Evolutionary conservation across 2,113 vertebrate species (phyloP).

Genomic region (Telmatochromis sp.): DNA sequence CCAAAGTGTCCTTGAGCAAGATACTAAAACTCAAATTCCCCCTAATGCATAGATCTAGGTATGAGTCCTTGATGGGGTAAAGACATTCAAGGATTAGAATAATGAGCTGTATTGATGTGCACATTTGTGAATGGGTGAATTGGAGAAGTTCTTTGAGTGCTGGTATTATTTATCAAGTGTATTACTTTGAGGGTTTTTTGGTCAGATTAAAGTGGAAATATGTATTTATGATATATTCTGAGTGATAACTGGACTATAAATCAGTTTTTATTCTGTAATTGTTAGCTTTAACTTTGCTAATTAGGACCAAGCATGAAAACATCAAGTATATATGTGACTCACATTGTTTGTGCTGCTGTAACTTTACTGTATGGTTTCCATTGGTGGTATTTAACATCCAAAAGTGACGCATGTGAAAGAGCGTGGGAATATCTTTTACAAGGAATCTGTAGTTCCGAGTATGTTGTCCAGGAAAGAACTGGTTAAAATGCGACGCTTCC

Average conservation of each 20-base stretch:
- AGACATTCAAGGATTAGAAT: not conserved
- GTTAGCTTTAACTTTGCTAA: not conserved
- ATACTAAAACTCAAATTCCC: not conserved
- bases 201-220: not conserved
- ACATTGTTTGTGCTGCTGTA: too few relatives aligned
- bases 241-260: not conserved
- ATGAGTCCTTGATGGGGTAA: accelerated
- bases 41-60: not conserved
- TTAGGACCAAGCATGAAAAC: not conserved
- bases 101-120: not conserved
- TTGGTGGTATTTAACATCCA: not conserved
- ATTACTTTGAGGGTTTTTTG: accelerated
- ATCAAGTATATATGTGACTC: not conserved
- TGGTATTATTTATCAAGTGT: not conserved
- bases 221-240: not conserved
- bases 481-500: accelerated
- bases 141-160: not conserved
- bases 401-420: not conserved
- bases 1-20: not conserved
- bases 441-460: not conserved
- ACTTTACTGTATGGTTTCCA: not conserved
- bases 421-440: accelerated
- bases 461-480: accelerated
- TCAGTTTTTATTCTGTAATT: not conserved
- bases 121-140: not conserved